These are phyloP conservation scores for Habrosyne pyritoides DNA, from an alignment of 2,888 invertebrate genomes.

Conservation along the genomic window DNA sequence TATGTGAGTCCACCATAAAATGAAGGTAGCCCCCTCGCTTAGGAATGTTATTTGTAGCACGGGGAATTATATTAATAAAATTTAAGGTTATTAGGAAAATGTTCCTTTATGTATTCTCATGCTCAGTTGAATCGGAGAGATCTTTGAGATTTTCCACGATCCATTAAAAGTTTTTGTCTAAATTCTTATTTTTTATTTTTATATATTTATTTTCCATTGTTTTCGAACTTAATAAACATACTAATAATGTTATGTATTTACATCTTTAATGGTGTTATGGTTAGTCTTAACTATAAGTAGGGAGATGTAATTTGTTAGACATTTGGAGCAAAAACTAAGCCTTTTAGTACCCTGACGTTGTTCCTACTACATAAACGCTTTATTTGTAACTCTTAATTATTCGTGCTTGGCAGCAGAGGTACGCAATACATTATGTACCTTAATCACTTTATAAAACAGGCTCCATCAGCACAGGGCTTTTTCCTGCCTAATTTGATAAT, in stretches of 20 bases:
- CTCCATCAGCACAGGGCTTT: slow-evolving; percentile 36
- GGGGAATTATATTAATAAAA: background rate
- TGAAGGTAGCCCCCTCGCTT: slow-evolving; percentile 16
- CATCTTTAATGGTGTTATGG: too few relatives aligned
- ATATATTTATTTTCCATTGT: too few relatives aligned
- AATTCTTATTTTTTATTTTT: too few relatives aligned
- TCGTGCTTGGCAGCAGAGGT: background rate
- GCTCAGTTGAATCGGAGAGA: background rate
- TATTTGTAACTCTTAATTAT: too few relatives aligned
- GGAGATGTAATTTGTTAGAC: too few relatives aligned
- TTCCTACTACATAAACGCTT: too few relatives aligned
- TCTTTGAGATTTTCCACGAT: background rate
- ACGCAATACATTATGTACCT: slow-evolving; percentile 18
- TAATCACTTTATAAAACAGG: slow-evolving; percentile 17
- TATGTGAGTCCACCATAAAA: slow-evolving; percentile 52
- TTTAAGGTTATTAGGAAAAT: background rate
- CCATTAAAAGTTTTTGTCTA: too few relatives aligned
- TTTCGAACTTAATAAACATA: too few relatives aligned
- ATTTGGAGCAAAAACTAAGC: too few relatives aligned
- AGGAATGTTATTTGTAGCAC: background rate
- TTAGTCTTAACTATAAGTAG: background rate
- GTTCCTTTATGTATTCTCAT: background rate
- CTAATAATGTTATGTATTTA: background rate
- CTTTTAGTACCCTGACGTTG: too few relatives aligned
- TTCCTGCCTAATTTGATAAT: slow-evolving; percentile 57